Evolutionary conservation across 2,888 invertebrate genomes (phyloP), one percentile per base, ranked within the genome.

Genomic region (Vanessa cardui): DNA sequence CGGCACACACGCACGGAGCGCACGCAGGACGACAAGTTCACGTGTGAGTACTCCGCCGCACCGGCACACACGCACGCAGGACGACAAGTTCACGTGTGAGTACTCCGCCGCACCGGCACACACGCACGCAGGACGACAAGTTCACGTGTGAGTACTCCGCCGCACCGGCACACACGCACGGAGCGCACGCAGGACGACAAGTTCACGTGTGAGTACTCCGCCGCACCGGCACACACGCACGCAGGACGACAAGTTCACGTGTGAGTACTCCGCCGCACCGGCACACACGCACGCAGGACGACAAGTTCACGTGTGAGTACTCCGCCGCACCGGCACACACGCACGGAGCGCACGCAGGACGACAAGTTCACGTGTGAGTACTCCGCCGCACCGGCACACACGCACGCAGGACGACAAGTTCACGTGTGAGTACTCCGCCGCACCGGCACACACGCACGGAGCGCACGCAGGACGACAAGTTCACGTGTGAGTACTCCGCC

Each of bases 271-370:
- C 39, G n/a, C n/a, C 39, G 12, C 39, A 39, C 39, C 12, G 39
- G 12, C 3, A 39, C 39, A 39, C 47, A n/a, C 47, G n/a, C n/a
- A 39, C 9, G 0, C 9, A 3, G 39, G n/a, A n/a, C n/a, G n/a
- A n/a, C n/a, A n/a, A n/a, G n/a, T n/a, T n/a, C n/a, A n/a, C n/a
- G n/a, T n/a, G n/a, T n/a, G n/a, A n/a, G n/a, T n/a, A n/a, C n/a
- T n/a, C 39, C 9, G 6, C 18, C 54, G 69, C 73, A 7, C 87
- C 90, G 15, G 79, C 84, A 1, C 65, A 93, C 39, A 72, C 92
- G 64, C 73, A 93, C 59, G 92, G 87, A 89, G 49, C 74, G 84
- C 72, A 90, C 92, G 26, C 90, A 91, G 64, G 92, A 90, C 68
- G 83, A 89, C 72, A 77, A 80, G 50, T 92, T 89, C 72, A 83